phyloP scores from a whole-genome alignment of 2,113 vertebrate genomes.

The Crotophaga sulcirostris region DNA sequence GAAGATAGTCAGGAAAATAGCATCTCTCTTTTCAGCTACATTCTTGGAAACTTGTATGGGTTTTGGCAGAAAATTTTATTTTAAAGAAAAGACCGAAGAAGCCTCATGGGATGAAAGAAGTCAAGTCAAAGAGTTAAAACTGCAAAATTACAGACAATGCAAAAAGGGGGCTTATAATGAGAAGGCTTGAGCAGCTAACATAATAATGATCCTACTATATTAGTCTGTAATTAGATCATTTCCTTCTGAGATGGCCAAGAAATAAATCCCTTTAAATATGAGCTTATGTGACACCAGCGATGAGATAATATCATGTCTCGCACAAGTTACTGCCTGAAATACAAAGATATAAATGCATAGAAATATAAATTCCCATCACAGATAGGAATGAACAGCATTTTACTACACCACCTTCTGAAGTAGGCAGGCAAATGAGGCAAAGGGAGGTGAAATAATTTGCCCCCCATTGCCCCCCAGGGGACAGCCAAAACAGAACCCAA shows the following conservation, averaged over 20 bases:
- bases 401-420: not conserved
- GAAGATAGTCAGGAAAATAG: not conserved
- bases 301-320: not conserved
- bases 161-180: not conserved
- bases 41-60: not conserved
- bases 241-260: constrained; percentile 4
- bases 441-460: not conserved
- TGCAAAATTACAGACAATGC: not conserved
- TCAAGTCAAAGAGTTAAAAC: not conserved
- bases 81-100: not conserved
- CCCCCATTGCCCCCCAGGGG: no score
- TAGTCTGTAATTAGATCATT: constrained; percentile 40
- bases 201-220: constrained; percentile 5
- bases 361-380: not conserved
- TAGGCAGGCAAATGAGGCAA: not conserved
- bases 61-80: not conserved
- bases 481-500: not conserved
- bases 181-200: not conserved
- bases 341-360: not conserved
- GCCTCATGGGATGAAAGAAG: not conserved
- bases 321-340: not conserved
- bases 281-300: not conserved
- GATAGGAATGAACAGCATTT: not conserved
- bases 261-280: not conserved
- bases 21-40: not conserved